Evolutionary conservation across 53 echinoderm and acorn worm genomes (phyloP).

Genomic region (Mesocentrotus franciscanus): DNA sequence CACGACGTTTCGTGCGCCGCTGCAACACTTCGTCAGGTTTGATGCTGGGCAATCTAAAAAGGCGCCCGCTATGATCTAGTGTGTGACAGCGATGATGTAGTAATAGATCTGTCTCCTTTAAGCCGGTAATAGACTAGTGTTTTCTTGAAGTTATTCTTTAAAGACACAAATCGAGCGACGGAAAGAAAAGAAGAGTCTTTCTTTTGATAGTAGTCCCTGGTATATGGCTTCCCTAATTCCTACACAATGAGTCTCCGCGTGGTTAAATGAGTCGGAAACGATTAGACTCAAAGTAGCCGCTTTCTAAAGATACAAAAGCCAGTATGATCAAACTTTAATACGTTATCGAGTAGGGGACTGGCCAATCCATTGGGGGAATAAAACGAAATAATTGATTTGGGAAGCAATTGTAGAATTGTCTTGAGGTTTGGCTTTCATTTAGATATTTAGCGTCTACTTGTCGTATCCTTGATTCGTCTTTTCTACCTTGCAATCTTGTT

Average conservation of each 20-base stretch:
- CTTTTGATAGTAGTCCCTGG: neutral
- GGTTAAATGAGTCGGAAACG: constrained; percentile 60
- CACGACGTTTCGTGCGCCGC: no score
- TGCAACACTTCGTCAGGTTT: no score
- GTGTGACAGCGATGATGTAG: constrained; percentile 2
- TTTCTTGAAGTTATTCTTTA: constrained; percentile 47
- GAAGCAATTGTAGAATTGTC: constrained; percentile 25
- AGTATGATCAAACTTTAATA: constrained; percentile 59
- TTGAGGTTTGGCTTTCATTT: constrained; percentile 31
- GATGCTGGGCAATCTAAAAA: neutral
- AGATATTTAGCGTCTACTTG: constrained; percentile 35
- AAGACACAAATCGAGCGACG: neutral
- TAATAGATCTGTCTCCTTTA: constrained; percentile 37
- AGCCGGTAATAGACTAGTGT: constrained; percentile 28
- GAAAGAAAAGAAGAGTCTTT: neutral
- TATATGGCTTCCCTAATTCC: constrained; percentile 45
- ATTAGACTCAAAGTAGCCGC: constrained; percentile 46
- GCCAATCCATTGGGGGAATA: neutral
- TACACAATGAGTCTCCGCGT: constrained; percentile 14
- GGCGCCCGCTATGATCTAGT: constrained; percentile 42
- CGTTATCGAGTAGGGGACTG: constrained; percentile 39
- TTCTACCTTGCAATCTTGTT: neutral
- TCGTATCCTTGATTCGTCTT: neutral
- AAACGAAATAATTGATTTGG: constrained; percentile 9
- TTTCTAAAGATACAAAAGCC: constrained; percentile 52